Evolutionary conservation across 2,888 invertebrate genomes (phyloP).

Genomic region (Atherix ibis): DNA sequence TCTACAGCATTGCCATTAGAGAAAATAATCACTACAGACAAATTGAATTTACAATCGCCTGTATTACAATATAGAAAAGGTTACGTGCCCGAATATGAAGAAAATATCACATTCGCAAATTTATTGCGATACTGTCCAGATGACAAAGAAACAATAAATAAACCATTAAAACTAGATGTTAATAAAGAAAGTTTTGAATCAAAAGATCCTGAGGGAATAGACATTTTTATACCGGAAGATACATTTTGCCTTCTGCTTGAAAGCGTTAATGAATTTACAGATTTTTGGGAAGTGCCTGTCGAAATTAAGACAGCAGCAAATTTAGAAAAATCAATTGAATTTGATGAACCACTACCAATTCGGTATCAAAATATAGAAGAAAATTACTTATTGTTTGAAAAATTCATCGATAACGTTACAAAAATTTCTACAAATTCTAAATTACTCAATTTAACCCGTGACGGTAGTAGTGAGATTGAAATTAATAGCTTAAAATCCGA

Average conservation of each 20-base stretch:
- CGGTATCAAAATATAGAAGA: neutral
- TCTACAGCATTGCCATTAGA: neutral
- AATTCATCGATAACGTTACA: neutral
- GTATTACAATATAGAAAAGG: neutral
- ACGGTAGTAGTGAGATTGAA: neutral
- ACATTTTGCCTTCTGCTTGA: neutral
- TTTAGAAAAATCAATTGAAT: neutral
- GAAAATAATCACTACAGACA: neutral
- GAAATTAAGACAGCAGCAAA: neutral
- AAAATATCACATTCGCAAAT: no score
- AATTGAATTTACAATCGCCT: neutral
- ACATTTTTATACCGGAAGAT: neutral
- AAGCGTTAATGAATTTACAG: neutral
- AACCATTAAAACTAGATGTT: neutral
- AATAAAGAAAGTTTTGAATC: neutral
- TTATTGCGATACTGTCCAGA: no score
- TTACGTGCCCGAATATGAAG: neutral
- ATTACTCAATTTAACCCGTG: neutral
- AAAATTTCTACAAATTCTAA: neutral
- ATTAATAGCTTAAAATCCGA: neutral
- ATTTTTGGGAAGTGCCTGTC: neutral
- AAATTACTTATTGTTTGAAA: neutral
- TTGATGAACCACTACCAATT: conserved; percentile 1
- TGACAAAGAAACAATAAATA: neutral
- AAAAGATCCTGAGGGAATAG: neutral